Conservation (phyloP, 2,888 invertebrate genomes). For the Spodoptera littoralis region DNA sequence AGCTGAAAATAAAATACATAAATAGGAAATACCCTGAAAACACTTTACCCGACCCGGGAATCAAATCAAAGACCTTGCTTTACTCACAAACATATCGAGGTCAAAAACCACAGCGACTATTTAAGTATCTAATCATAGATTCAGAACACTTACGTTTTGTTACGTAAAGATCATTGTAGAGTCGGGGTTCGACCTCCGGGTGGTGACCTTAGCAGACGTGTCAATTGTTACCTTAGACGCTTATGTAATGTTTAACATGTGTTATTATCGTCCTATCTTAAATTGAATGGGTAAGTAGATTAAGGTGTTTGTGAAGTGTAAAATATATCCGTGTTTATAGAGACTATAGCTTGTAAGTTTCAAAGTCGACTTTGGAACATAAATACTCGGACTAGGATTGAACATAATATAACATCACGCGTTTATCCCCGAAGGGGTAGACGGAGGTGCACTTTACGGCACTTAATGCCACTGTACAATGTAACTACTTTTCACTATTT, state of each 20-base stretch:
- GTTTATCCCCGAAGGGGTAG: too few species aligned
- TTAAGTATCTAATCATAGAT: constrained; percentile 24
- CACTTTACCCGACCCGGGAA: constrained; percentile 18
- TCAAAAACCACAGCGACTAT: constrained; percentile 15
- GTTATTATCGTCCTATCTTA: constrained; percentile 13
- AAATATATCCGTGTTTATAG: too few species aligned
- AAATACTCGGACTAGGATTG: too few species aligned
- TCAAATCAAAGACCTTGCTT: too few species aligned
- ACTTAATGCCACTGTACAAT: too few species aligned
- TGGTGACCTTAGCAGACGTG: constrained; percentile 47
- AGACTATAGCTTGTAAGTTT: too few species aligned
- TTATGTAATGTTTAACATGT: constrained; percentile 71
- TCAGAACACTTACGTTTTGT: constrained; percentile 10
- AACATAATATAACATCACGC: too few species aligned
- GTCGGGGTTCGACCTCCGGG: constrained; percentile 39
- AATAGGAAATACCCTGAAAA: too few species aligned
- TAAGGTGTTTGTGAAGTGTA: neutral
- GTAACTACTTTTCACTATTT: too few species aligned
- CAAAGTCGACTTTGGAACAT: too few species aligned
- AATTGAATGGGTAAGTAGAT: constrained; percentile 3
- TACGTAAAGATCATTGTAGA: constrained; percentile 13
- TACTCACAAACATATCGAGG: constrained; percentile 18
- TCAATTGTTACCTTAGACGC: constrained; percentile 55
- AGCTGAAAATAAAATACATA: too few species aligned
- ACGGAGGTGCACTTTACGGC: too few species aligned